Base-by-base conservation (phyloP, 2,888 invertebrate genomes). In the Hydrotaea cyrtoneurina region DNA sequence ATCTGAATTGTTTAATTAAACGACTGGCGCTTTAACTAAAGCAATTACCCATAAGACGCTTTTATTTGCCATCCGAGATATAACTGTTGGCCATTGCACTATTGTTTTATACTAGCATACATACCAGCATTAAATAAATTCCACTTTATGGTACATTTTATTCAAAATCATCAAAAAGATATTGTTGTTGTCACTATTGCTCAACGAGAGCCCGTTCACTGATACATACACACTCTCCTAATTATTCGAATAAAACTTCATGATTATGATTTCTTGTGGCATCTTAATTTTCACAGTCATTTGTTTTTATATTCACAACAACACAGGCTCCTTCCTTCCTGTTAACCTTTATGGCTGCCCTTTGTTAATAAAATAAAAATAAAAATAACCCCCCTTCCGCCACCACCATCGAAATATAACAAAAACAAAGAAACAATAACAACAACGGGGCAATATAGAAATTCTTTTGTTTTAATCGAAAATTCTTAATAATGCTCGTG, bases 191-290 rank as follows among this genome's bases (percentile, higher is more conserved):
- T 0, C n/a, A 13, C 1, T 50, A n/a, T 50, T 2, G 13, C 50
- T 50, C 3, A 2, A 2, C 31, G n/a, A 11, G 15, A 11, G 43
- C 50, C 39, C 39, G 39, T n/a, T 2, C 15, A n/a, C 15, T n/a
- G 13, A n/a, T n/a, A 50, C 2, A 13, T 50, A 50, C 13, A 4
- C 50, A n/a, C 50, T 50, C 1, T 50, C 21, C 43, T 66, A 66
- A 66, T 66, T 66, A 66, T 66, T 13, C 66, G 43, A 17, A 66
- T 66, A 66, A 66, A 66, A 66, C 13, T 66, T 66, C 66, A 66
- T 43, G 66, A 39, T 66, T 39, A 66, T 39, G 43, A 39, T 39
- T 64, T 64, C 17, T 17, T 43, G 43, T 66, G 43, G 66, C 66
- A 66, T 43, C 19, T 66, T 66, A 39, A 66, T 66, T 66, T 21